Evolutionary conservation across 1,140 invertebrate species (phyloP), one percentile per base, ranked within the genome.

Genomic region (Eumeta japonica): DNA sequence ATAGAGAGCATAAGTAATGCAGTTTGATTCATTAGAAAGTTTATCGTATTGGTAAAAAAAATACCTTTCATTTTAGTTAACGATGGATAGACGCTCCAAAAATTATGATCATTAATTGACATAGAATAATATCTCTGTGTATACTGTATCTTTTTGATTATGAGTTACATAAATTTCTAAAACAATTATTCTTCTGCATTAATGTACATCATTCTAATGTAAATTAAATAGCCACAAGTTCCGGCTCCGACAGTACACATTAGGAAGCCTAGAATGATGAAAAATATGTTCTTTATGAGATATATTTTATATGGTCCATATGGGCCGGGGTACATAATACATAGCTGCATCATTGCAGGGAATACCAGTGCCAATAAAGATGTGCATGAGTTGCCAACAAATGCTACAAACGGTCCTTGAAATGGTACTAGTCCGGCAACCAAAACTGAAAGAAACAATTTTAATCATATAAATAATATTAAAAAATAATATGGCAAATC

Each of bases 301-400:
- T 51, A 50, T 4, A 57, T 18, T 1, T 53, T 46, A 14, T 49
- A 50, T 28, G 38, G 46, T 4, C 62, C 60, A 13, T 55, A 63
- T 1, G 45, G 10, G 11, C 48, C 28, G 0, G 60, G 58, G 16
- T 62, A 63, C 12, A 50, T 41, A 9, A 66, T 42, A 34, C 60
- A 50, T 1, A 63, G 12, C 31, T 66, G 60, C 62, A 66, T 66
- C 12, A 55, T 15, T 10, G 57, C 60, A 0, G 62, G 60, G 16
- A 60, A 63, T 1, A 63, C 49, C 0, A 66, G 33, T 1, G 52
- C 45, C 16, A 62, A 37, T 12, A 57, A 12, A 3, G 56, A 55
- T 0, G 58, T 58, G 20, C 58, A 63, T 1, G 62, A 32, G 36
- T 54, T 58, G 0, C 60, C 60, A n/a, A 62, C 55, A 32, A 62